Percentiles rank a stretch among this genome's conserved stretches.
Evolutionary conservation across 2,113 vertebrate species (phyloP).

Genomic region (Lagopus muta): DNA sequence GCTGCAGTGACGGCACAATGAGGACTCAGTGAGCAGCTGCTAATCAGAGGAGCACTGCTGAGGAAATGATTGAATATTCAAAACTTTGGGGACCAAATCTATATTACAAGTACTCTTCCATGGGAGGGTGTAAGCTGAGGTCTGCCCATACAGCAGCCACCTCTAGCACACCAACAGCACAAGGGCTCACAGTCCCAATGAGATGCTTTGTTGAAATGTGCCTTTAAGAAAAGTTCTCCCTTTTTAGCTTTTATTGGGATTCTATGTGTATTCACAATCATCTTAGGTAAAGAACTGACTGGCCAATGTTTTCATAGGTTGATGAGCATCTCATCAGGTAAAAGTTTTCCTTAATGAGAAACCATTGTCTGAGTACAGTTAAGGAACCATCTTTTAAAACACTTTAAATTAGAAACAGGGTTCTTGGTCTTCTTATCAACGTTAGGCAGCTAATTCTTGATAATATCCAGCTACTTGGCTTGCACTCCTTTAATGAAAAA

Average conservation of each 20-base stretch:
- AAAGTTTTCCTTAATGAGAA: conserved; percentile 26
- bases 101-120: neutral
- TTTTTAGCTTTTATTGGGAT: neutral
- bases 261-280: neutral
- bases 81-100: neutral
- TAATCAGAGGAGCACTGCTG: neutral
- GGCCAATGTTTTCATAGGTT: neutral
- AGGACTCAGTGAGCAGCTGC: neutral
- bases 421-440: neutral
- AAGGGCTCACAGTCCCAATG: neutral
- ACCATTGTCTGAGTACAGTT: neutral
- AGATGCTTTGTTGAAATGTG: neutral
- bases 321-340: conserved; percentile 27
- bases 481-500: neutral
- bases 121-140: neutral
- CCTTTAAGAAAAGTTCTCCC: neutral
- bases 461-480: neutral
- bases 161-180: neutral
- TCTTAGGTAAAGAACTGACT: neutral
- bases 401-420: neutral
- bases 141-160: neutral
- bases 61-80: neutral
- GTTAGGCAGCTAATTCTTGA: neutral
- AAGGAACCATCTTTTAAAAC: neutral
- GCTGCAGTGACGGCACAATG: neutral